Evolutionary conservation across 1,140 invertebrate species (phyloP).

Genomic region (Bombus difficillimus): DNA sequence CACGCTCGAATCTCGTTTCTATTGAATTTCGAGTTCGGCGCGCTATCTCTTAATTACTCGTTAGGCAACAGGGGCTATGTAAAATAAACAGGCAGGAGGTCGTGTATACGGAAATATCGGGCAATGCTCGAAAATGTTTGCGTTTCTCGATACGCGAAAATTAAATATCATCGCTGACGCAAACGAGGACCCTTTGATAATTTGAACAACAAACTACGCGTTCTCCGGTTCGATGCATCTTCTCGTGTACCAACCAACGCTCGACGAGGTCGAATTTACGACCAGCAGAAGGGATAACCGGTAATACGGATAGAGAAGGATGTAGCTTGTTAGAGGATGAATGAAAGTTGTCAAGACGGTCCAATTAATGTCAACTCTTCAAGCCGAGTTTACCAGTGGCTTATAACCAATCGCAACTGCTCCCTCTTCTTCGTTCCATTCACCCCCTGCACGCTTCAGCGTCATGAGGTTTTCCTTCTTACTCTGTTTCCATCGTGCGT

Average conservation of each 20-base stretch:
- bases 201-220: slow-evolving; percentile 55
- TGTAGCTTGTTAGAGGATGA: slow-evolving; percentile 82
- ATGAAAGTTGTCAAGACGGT: slow-evolving; percentile 82
- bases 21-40: not conserved
- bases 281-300: slow-evolving; percentile 50
- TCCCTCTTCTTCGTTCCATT: not conserved
- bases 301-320: slow-evolving; percentile 79
- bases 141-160: slow-evolving; percentile 4
- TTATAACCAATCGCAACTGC: slow-evolving; percentile 72
- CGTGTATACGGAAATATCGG: slow-evolving; percentile 1
- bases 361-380: slow-evolving; percentile 83
- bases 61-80: not conserved
- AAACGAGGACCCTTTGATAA: slow-evolving; percentile 34
- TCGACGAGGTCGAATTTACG: slow-evolving; percentile 45
- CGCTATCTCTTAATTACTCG: slow-evolving; percentile 1
- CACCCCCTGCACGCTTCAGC: slow-evolving; percentile 23
- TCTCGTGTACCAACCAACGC: not conserved
- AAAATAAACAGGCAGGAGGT: slow-evolving; percentile 5
- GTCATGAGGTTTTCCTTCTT: slow-evolving; percentile 69
- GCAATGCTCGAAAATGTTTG: slow-evolving; percentile 16
- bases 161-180: slow-evolving; percentile 44
- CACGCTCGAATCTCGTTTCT: not conserved
- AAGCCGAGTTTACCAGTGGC: slow-evolving; percentile 76
- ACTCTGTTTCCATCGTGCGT: not conserved
- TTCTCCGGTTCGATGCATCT: slow-evolving; percentile 44